Evolutionary conservation across 1,140 invertebrate genomes (phyloP), one percentile per base, ranked within the genome.

Genomic region (Parasteatoda tepidariorum): DNA sequence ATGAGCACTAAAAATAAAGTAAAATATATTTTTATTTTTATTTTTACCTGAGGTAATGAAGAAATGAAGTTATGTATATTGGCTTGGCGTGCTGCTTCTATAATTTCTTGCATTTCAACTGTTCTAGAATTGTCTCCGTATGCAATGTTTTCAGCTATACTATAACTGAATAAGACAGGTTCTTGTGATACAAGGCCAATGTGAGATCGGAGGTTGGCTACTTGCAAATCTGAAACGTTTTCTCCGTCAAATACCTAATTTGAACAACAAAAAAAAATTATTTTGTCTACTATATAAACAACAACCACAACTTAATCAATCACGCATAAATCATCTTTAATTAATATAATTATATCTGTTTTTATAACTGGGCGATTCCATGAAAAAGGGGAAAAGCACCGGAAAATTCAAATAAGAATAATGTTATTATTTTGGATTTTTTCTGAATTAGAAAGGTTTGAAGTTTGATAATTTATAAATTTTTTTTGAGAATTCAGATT

Each of bases 51-150:
- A 2, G 94, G 94, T 61, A 95, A 88, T 4, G 91, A 89, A 7
- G 89, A 66, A 57, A 95, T 92, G 75, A 95, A 95, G 57, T 92
- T 90, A 86, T 95, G 94, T 79, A 95, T 94, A 87, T 95, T 95
- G 0, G 94, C 93, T 86, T 92, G 91, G 85, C 90, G 90, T 0
- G 93, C 93, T 2, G 93, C 93, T 11, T 86, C 78, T 4, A 91
- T 88, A 24, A 92, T 88, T 87, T 91, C 89, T 33, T 89, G 86
- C 86, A 89, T 87, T 2, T 85, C 54, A 5, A 87, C 86, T 0
- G 87, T 83, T 59, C 88, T 62, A 15, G 67, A 82, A 41, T 87
- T 87, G 55, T 89, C 84, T 2, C 86, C 88, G 85, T 90, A 90
- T 13, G 87, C 86, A 71, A 92, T 92, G 85, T 92, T 92, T 28